Evolutionary conservation across 2,888 invertebrate genomes (phyloP).

Genomic region (Poecilus cupreus): DNA sequence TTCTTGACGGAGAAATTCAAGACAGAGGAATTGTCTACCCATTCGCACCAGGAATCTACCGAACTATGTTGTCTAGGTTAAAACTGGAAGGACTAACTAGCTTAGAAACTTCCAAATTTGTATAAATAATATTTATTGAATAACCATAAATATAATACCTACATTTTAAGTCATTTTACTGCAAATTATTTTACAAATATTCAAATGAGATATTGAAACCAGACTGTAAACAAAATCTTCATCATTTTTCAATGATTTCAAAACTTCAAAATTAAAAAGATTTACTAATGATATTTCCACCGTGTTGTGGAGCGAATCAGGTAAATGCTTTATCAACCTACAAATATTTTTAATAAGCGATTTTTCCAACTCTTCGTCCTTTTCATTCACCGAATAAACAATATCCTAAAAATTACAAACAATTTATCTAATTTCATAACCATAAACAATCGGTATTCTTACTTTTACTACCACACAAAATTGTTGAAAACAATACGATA

Average conservation of each 20-base stretch:
- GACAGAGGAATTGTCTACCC: slow-evolving; percentile 94
- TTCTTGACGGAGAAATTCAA: slow-evolving; percentile 98
- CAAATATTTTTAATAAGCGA: slow-evolving; percentile 56
- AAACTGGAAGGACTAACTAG: slow-evolving; percentile 88
- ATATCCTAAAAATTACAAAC: slow-evolving; percentile 41
- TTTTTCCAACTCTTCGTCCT: slow-evolving; percentile 5
- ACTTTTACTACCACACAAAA: slow-evolving; percentile 51
- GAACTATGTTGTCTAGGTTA: slow-evolving; percentile 91
- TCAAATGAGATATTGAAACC: slow-evolving; percentile 45
- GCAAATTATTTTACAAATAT: slow-evolving; percentile 56
- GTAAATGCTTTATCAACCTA: slow-evolving; percentile 52
- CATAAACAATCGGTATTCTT: not conserved
- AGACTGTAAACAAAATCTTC: slow-evolving; percentile 48
- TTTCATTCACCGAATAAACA: not conserved
- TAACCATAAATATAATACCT: slow-evolving; percentile 20
- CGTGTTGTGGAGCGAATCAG: slow-evolving; percentile 44
- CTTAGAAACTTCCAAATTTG: slow-evolving; percentile 79
- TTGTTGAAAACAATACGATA: slow-evolving; percentile 57
- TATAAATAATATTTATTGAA: slow-evolving; percentile 53
- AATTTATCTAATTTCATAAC: slow-evolving; percentile 1
- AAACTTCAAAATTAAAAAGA: slow-evolving; percentile 46
- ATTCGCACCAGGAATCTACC: slow-evolving; percentile 93
- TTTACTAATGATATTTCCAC: slow-evolving; percentile 49
- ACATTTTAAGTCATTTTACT: slow-evolving; percentile 53
- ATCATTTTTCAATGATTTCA: slow-evolving; percentile 52